phyloP scores from a whole-genome alignment of 1,140 invertebrate species.

The Drosophila willistoni region DNA sequence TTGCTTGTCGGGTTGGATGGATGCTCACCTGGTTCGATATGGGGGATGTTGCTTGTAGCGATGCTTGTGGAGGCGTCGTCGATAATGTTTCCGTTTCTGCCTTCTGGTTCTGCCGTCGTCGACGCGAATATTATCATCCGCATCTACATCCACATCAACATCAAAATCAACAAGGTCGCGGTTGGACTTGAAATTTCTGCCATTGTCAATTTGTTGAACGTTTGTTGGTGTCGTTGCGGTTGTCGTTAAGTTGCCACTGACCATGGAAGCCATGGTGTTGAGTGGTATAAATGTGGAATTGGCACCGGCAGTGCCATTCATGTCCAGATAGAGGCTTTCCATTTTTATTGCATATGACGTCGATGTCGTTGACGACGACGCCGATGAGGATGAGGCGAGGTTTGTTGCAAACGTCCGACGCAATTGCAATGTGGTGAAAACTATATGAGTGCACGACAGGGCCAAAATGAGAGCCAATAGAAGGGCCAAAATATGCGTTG shows the following conservation, averaged over 20 bases:
- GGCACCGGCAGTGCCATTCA: constrained; percentile 38
- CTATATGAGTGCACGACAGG: constrained; percentile 85
- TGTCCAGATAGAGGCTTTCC: constrained; percentile 50
- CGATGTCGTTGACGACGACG: constrained; percentile 5
- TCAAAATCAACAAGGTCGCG: constrained; percentile 43
- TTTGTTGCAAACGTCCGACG: constrained; percentile 32
- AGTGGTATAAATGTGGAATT: constrained; percentile 9
- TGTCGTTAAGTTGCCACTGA: constrained; percentile 44
- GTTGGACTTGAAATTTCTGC: constrained; percentile 20
- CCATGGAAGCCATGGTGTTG: constrained; percentile 1
- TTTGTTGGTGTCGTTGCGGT: constrained; percentile 26
- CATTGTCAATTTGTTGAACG: constrained; percentile 40
- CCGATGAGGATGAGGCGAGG: constrained; percentile 9
- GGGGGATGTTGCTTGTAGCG: constrained; percentile 64
- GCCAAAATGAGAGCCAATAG: constrained; percentile 88
- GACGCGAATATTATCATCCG: constrained; percentile 19
- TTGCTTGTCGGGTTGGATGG: not conserved
- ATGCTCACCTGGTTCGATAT: constrained; percentile 58
- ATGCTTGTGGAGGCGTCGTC: constrained; percentile 63
- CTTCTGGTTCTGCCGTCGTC: constrained; percentile 32
- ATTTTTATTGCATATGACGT: constrained; percentile 32
- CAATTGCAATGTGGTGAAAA: constrained; percentile 79
- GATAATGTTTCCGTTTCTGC: constrained; percentile 71
- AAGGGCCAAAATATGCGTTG: constrained; percentile 91
- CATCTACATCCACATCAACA: constrained; percentile 19